These are phyloP conservation scores for Odontocolon sp. DNA, from an alignment of 2,888 invertebrate species.

Conservation along the genomic window DNA sequence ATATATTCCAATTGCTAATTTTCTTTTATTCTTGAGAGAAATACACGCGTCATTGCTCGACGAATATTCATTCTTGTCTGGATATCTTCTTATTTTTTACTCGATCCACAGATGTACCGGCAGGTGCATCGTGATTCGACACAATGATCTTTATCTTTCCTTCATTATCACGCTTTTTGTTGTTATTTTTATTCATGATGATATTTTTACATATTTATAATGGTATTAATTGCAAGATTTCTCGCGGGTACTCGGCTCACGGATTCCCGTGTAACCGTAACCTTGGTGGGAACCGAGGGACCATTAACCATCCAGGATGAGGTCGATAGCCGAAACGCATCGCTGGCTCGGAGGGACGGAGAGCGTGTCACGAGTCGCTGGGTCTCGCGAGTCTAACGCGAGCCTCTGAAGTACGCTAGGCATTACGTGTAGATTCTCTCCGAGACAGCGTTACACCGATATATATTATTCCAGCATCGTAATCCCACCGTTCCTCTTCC, in stretches of 20 bases:
- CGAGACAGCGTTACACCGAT: constrained; percentile 19
- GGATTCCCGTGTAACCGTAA: constrained; percentile 65
- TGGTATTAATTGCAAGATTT: constrained; percentile 7
- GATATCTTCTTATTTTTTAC: background rate
- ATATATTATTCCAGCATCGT: constrained; percentile 28
- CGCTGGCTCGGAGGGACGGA: constrained; percentile 69
- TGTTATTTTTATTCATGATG: background rate
- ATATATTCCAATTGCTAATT: constrained; percentile 6
- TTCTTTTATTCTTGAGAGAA: constrained; percentile 14
- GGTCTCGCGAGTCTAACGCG: constrained; percentile 57
- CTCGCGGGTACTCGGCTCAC: constrained; percentile 5
- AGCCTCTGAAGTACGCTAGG: constrained; percentile 56
- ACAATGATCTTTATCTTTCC: background rate
- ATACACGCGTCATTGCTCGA: background rate
- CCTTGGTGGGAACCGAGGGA: constrained; percentile 66
- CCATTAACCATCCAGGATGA: constrained; percentile 68
- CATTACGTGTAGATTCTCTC: constrained; percentile 39
- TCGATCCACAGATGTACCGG: too few relatives aligned
- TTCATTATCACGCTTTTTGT: background rate
- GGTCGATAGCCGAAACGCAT: constrained; percentile 80
- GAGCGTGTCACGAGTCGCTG: constrained; percentile 72
- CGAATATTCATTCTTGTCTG: background rate
- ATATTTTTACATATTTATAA: background rate
- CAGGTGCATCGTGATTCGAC: background rate
- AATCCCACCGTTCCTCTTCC: background rate